phyloP scores from a whole-genome alignment of 1,140 invertebrate species.

The Formica exsecta region DNA sequence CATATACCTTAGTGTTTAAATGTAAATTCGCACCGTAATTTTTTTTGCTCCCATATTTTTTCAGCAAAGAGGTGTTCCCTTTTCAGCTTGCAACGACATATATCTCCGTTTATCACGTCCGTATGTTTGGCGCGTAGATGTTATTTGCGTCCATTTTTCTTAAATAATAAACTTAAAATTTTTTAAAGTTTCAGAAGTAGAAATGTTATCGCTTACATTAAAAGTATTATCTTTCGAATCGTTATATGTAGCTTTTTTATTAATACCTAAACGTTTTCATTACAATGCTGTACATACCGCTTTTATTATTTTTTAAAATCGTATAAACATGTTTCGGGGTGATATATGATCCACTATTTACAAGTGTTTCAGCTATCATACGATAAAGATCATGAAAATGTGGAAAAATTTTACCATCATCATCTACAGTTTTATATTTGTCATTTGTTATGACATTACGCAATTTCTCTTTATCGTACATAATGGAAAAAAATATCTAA shows the following conservation, averaged over 20 bases:
- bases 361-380: not conserved
- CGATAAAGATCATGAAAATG: not conserved
- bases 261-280: too few species aligned
- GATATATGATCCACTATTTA: not conserved
- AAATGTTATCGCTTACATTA: not conserved
- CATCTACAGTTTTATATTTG: not conserved
- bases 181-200: not conserved
- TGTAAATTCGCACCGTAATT: not conserved
- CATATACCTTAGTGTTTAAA: not conserved
- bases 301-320: not conserved
- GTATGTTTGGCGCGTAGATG: not conserved
- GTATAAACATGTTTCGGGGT: not conserved
- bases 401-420: not conserved
- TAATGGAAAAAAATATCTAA: not conserved
- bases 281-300: too few species aligned
- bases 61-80: not conserved
- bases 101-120: not conserved
- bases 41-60: conserved; percentile 2
- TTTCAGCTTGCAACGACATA: not conserved
- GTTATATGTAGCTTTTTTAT: not conserved
- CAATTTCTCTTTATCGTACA: conserved; percentile 2
- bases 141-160: conserved; percentile 20
- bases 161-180: conserved; percentile 15
- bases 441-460: not conserved
- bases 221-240: not conserved